These are phyloP conservation scores for Dendrophyllia cribrosa DNA, from an alignment of 64 coral and sea anemone species.

Conservation along the genomic window DNA sequence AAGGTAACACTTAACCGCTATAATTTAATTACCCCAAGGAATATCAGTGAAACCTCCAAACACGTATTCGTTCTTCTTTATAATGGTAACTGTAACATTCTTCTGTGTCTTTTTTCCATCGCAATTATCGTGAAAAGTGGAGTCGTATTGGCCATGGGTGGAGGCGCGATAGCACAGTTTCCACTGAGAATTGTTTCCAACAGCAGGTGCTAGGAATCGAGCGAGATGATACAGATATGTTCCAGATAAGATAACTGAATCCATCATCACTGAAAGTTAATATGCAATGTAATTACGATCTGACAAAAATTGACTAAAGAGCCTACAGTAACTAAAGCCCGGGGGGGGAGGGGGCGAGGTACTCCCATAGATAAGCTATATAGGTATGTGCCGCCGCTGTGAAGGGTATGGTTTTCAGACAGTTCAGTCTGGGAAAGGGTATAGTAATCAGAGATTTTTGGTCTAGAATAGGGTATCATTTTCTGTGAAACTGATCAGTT, in stretches of 20 bases:
- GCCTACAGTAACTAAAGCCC: too few relatives aligned
- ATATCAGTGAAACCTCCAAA: constrained; percentile 46
- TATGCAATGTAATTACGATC: neutral
- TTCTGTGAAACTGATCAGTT: too few relatives aligned
- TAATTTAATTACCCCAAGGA: constrained; percentile 7
- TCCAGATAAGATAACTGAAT: neutral
- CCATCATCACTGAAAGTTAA: neutral
- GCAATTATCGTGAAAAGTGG: neutral
- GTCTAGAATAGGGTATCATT: too few relatives aligned
- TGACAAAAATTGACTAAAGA: neutral
- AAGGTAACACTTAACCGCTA: too few relatives aligned
- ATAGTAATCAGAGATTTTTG: too few relatives aligned
- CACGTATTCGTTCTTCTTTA: neutral
- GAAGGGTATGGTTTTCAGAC: too few relatives aligned
- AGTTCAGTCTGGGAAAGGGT: too few relatives aligned
- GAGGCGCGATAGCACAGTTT: neutral
- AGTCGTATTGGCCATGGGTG: neutral
- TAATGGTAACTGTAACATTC: constrained; percentile 8
- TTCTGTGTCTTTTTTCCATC: neutral
- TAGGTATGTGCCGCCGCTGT: too few relatives aligned
- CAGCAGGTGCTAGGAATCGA: neutral
- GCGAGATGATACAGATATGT: neutral
- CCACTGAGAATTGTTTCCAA: neutral
- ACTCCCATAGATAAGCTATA: too few relatives aligned
- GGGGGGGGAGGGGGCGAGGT: too few relatives aligned